Percentiles rank a stretch among this genome's conserved stretches.
These are phyloP conservation scores for Tachuris rubrigastra DNA, from an alignment of 2,113 vertebrate species.

Conservation along the genomic window DNA sequence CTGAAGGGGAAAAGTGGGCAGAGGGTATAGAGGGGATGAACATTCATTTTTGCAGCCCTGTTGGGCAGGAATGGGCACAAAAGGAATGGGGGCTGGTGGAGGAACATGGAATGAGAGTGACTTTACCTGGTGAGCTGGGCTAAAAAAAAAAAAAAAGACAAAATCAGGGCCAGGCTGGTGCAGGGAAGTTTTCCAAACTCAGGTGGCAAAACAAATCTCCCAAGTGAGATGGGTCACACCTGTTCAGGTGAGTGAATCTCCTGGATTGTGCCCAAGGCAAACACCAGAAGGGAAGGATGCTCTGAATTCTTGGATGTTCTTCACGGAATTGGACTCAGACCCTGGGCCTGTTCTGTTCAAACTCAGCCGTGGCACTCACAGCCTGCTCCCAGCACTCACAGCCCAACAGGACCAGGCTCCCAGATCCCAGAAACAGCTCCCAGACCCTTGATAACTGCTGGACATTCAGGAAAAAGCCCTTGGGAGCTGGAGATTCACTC, in stretches of 20 bases:
- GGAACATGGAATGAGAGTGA: accelerated
- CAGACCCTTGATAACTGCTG: accelerated
- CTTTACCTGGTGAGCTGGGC: not conserved
- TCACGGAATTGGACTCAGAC: not conserved
- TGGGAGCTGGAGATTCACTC: not conserved
- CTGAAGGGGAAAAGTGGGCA: not conserved
- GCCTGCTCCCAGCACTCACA: not conserved
- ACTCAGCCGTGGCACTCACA: not conserved
- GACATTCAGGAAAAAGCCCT: not conserved
- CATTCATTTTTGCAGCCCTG: not conserved
- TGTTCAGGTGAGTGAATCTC: too few species aligned
- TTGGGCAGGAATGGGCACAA: not conserved
- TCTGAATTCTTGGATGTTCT: not conserved
- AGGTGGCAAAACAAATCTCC: not conserved
- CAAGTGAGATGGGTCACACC: accelerated
- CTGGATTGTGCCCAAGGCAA: not conserved
- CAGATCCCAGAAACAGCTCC: not conserved
- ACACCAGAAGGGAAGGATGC: not conserved
- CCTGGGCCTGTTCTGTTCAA: not conserved
- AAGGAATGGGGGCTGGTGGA: not conserved
- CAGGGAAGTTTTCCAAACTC: not conserved
- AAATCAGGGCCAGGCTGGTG: accelerated
- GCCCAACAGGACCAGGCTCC: not conserved
- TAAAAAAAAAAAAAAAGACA: not conserved
- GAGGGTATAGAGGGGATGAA: not conserved